phyloP scores from a whole-genome alignment of 2,797 vertebrate species.

The Xenops minutus region DNA sequence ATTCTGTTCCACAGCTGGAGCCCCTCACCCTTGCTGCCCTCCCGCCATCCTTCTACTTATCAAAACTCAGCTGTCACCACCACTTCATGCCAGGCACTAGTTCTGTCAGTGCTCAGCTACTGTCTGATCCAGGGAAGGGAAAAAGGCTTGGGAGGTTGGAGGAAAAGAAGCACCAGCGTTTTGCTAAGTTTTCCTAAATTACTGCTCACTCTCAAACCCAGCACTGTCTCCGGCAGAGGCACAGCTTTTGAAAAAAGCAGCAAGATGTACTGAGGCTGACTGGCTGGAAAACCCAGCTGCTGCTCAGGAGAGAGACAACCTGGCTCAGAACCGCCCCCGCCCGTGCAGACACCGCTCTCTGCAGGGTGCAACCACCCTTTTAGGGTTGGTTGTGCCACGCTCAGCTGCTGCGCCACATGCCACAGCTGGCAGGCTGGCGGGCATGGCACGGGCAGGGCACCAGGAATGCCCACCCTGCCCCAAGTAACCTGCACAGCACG shows the following conservation, averaged over 20 bases:
- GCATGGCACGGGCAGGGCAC: neutral
- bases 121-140: neutral
- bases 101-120: neutral
- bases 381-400: fast-evolving
- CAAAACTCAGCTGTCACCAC: neutral
- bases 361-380: neutral
- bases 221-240: neutral
- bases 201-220: neutral
- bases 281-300: neutral
- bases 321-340: neutral
- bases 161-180: fast-evolving
- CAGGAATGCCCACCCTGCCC: neutral
- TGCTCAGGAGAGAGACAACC: neutral
- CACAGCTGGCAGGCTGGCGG: fast-evolving
- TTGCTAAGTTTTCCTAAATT: neutral
- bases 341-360: neutral
- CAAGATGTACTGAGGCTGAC: neutral
- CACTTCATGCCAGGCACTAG: neutral
- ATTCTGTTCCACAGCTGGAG: neutral
- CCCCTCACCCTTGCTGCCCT: neutral
- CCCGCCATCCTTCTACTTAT: neutral
- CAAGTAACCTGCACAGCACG: fast-evolving
- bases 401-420: neutral
- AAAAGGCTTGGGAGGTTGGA: neutral
- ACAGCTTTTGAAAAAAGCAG: neutral